These are phyloP conservation scores for Orcinus orca DNA, from an alignment of 2,113 vertebrate genomes.

Conservation along the genomic window DNA sequence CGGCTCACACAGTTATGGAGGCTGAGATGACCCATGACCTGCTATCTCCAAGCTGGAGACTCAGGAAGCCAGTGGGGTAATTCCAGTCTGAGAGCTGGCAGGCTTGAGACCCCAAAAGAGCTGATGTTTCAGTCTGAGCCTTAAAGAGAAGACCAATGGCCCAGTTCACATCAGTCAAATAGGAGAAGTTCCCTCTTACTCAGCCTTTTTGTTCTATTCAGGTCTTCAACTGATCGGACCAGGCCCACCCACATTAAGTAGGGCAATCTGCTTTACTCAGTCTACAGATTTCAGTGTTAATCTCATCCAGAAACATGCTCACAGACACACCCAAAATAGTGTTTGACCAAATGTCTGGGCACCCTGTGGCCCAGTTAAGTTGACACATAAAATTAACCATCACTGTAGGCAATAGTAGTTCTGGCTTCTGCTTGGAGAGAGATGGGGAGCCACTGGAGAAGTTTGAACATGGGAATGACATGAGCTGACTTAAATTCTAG, in stretches of 20 bases:
- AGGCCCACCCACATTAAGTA: background rate
- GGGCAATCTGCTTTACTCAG: background rate
- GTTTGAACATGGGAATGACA: background rate
- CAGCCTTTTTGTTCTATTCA: background rate
- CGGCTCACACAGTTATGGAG: background rate
- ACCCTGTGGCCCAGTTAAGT: background rate
- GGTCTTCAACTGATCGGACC: background rate
- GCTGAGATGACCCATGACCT: background rate
- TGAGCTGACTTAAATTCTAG: background rate
- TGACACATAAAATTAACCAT: background rate
- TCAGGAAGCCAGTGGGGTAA: background rate
- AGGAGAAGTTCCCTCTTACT: background rate
- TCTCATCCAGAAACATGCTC: background rate
- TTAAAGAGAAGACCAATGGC: background rate
- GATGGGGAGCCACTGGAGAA: background rate
- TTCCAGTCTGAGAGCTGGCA: background rate
- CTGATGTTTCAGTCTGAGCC: background rate
- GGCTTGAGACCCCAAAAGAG: background rate
- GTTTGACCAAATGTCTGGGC: background rate
- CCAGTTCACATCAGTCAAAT: background rate
- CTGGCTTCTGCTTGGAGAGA: background rate
- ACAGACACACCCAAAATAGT: background rate
- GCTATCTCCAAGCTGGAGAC: background rate
- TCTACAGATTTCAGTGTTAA: background rate
- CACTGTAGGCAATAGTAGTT: too few relatives aligned